These are phyloP conservation scores for Tenthredo notha DNA, from an alignment of 2,888 invertebrate species.

Conservation along the genomic window DNA sequence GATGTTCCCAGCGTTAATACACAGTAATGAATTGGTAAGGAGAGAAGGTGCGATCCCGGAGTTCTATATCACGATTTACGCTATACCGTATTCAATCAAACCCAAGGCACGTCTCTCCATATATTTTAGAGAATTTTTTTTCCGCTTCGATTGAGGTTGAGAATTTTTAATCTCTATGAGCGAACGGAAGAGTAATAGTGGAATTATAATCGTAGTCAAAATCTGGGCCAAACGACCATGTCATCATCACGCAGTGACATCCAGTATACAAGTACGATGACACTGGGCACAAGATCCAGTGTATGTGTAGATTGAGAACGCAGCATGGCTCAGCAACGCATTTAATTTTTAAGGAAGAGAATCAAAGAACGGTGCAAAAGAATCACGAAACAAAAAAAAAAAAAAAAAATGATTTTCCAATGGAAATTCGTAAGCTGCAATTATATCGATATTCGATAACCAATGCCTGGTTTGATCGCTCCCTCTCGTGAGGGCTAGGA, in stretches of 20 bases:
- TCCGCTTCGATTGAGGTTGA: slow-evolving; percentile 67
- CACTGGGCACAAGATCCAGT: neutral
- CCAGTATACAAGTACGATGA: neutral
- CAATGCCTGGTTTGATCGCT: neutral
- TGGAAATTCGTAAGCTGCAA: neutral
- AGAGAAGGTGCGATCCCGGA: neutral
- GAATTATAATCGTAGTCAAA: slow-evolving; percentile 11
- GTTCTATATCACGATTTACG: neutral
- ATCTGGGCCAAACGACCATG: slow-evolving; percentile 6
- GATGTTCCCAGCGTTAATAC: neutral
- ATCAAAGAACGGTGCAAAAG: neutral
- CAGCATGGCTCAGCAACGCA: no score
- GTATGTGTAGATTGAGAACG: no score
- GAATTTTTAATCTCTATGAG: slow-evolving; percentile 68
- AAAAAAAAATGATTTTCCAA: neutral
- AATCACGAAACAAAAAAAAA: neutral
- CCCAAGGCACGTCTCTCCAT: slow-evolving; percentile 56
- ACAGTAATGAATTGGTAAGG: neutral
- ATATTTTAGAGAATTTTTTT: slow-evolving; percentile 70
- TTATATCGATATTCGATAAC: neutral
- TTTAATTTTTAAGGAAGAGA: no score
- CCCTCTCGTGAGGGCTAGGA: neutral
- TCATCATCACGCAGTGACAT: neutral
- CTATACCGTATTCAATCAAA: slow-evolving; percentile 14
- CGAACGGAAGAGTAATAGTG: neutral